Conservation (phyloP, 1,140 invertebrate species). For the Rhopalosiphum maidis region DNA sequence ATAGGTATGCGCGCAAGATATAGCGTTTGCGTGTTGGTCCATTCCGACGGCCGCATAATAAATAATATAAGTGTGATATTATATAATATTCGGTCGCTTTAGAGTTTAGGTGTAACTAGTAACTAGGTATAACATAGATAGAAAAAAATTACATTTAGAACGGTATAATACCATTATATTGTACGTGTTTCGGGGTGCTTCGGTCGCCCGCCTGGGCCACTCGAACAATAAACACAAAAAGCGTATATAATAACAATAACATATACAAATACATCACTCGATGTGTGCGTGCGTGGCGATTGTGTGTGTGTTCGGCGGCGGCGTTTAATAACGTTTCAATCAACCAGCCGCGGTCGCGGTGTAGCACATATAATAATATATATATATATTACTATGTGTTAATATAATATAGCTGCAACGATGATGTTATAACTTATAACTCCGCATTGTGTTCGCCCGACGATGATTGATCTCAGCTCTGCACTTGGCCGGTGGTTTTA, state of each 20-base stretch:
- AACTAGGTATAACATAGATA: neutral
- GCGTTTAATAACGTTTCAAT: conserved; percentile 49
- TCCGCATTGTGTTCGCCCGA: neutral
- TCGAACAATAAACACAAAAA: conserved; percentile 38
- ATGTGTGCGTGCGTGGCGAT: neutral
- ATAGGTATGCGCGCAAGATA: too few species aligned
- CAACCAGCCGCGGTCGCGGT: conserved; percentile 1
- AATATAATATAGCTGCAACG: neutral
- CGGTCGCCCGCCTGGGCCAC: neutral
- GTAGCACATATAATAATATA: neutral
- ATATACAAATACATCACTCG: conserved; percentile 7
- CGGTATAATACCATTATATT: neutral
- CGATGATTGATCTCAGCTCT: conserved; percentile 5
- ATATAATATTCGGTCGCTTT: neutral
- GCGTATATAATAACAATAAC: neutral
- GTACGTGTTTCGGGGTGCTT: neutral
- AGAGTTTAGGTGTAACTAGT: too few species aligned
- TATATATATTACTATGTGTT: neutral
- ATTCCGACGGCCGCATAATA: neutral
- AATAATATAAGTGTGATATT: neutral
- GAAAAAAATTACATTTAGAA: neutral
- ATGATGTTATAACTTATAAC: conserved; percentile 6
- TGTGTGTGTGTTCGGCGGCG: neutral
- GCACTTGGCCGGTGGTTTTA: neutral
- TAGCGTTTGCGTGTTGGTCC: too few species aligned